Conservation (phyloP, 2,113 vertebrate species). For the Carollia perspicillata region DNA sequence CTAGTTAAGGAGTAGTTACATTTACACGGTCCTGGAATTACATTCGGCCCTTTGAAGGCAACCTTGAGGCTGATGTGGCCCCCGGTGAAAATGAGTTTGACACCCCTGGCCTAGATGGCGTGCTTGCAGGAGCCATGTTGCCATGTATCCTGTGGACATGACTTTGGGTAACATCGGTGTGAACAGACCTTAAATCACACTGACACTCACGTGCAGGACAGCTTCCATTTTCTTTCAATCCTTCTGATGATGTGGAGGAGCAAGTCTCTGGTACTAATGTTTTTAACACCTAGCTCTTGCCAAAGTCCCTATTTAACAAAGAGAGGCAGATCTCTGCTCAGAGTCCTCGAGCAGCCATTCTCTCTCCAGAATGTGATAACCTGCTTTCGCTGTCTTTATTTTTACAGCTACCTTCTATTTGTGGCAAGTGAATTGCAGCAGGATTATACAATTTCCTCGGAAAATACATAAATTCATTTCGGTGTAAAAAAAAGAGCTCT, state of each 20-base stretch:
- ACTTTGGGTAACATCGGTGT: background rate
- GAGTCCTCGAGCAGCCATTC: background rate
- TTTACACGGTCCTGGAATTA: no score
- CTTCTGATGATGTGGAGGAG: background rate
- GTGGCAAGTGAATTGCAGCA: background rate
- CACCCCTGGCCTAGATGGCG: no score
- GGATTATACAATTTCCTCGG: background rate
- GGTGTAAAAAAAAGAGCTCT: background rate
- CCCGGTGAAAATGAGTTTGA: no score
- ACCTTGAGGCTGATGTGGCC: no score
- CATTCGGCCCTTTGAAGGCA: no score
- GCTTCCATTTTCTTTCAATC: background rate
- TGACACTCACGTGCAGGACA: fast-evolving
- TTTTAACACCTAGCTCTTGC: background rate
- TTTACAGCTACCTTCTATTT: slow-evolving; percentile 53
- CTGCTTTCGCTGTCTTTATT: slow-evolving; percentile 11
- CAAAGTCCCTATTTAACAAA: background rate
- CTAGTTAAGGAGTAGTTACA: no score
- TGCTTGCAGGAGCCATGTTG: background rate
- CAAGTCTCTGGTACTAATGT: background rate
- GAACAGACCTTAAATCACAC: background rate
- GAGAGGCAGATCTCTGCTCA: background rate
- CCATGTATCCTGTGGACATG: fast-evolving
- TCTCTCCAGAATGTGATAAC: background rate
- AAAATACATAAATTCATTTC: background rate